Evolutionary conservation across 1,140 invertebrate species (phyloP).

Genomic region (Ceratosolen fusciceps): DNA sequence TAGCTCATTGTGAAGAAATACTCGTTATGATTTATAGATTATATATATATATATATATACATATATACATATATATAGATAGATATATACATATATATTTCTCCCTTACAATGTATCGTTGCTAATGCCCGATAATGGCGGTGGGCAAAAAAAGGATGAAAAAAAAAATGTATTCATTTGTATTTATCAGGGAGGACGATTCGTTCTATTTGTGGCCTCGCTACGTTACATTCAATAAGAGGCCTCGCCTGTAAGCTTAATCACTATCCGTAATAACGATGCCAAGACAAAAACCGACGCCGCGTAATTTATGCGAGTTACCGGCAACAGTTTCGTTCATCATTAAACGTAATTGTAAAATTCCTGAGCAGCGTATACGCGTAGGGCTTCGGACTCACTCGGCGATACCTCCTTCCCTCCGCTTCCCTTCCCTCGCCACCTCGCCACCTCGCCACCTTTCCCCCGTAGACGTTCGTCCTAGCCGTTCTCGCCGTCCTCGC

Average conservation of each 20-base stretch:
- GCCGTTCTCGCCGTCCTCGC: too few species aligned
- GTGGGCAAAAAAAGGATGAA: too few species aligned
- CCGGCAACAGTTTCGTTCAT: slow-evolving; percentile 45
- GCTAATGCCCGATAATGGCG: slow-evolving; percentile 29
- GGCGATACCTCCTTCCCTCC: background rate
- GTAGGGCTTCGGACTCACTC: background rate
- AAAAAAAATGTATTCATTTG: slow-evolving; percentile 11
- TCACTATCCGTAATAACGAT: slow-evolving; percentile 43
- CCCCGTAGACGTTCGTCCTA: background rate
- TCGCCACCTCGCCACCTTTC: background rate
- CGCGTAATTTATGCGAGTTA: slow-evolving; percentile 47
- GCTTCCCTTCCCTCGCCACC: background rate
- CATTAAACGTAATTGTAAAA: slow-evolving; percentile 51
- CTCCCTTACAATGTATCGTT: slow-evolving; percentile 20
- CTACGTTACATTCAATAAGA: slow-evolving; percentile 8
- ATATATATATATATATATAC: too few species aligned
- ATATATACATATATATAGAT: too few species aligned
- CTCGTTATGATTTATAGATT: too few species aligned
- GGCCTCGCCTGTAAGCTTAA: slow-evolving; percentile 31
- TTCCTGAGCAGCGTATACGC: slow-evolving; percentile 30
- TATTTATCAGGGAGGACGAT: background rate
- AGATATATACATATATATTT: too few species aligned
- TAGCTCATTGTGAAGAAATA: background rate
- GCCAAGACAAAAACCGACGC: slow-evolving; percentile 39
- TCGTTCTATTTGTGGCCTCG: background rate